A percentile compares a stretch with the other conserved stretches of the same genome.
Conservation (phyloP, 2,888 invertebrate species). For the Scaptomyza caliginosa region DNA sequence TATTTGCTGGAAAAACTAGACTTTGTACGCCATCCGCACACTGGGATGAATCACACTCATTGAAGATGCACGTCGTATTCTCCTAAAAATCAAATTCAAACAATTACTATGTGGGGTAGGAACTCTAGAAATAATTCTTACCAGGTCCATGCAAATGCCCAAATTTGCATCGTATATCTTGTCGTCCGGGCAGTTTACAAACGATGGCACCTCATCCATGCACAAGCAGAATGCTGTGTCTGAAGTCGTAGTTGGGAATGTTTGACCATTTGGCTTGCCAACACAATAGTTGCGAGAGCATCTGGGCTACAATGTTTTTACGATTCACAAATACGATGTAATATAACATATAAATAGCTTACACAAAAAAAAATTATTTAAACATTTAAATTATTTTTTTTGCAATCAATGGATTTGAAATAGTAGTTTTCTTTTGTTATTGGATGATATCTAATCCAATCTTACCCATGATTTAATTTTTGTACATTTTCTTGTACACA, state of each 20-base stretch:
- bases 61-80: conserved; percentile 24
- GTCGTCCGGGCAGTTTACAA: conserved; percentile 35
- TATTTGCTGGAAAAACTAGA: conserved; percentile 30
- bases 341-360: no score
- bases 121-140: not conserved
- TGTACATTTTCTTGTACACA: no score
- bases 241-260: conserved; percentile 47
- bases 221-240: conserved; percentile 69
- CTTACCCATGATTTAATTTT: no score
- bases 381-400: no score
- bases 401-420: no score
- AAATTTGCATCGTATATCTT: conserved; percentile 24
- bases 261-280: conserved; percentile 16
- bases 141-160: conserved; percentile 24
- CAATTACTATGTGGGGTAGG: not conserved
- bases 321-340: no score
- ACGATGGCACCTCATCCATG: conserved; percentile 30
- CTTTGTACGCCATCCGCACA: conserved; percentile 12
- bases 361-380: no score
- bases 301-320: conserved; percentile 48
- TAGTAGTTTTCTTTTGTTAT: no score
- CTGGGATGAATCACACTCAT: conserved; percentile 32
- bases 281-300: conserved; percentile 62
- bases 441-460: no score
- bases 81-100: not conserved